These are phyloP conservation scores for Heteromyza rotundicornis DNA, from an alignment of 2,888 invertebrate genomes.

Conservation along the genomic window DNA sequence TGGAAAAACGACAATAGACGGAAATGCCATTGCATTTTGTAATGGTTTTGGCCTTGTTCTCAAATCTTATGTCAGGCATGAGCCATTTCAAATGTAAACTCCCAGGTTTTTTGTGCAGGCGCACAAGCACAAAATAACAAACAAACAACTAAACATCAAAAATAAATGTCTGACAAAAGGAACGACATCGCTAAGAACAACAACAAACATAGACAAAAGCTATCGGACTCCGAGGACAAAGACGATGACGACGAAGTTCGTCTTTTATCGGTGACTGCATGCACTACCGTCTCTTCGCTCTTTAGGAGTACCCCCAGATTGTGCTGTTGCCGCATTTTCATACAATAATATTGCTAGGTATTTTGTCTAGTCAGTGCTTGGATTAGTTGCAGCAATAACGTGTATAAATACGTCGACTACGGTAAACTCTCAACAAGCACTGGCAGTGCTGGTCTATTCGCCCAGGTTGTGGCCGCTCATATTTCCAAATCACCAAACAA, in stretches of 20 bases:
- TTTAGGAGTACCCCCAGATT: too few species aligned
- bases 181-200: neutral
- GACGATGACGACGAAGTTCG: too few species aligned
- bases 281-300: too few species aligned
- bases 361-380: constrained; percentile 2
- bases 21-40: neutral
- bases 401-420: too few species aligned
- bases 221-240: neutral
- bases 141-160: neutral
- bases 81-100: neutral
- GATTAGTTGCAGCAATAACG: neutral
- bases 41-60: constrained; percentile 2
- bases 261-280: too few species aligned
- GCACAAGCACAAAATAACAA: constrained; percentile 9
- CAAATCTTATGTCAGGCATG: neutral
- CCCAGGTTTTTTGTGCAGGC: too few species aligned
- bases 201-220: neutral
- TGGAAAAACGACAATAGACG: neutral
- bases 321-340: neutral
- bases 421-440: too few species aligned
- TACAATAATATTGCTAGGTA: neutral
- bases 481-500: too few species aligned
- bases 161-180: neutral
- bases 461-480: too few species aligned
- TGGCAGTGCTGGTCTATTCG: too few species aligned